phyloP scores from a whole-genome alignment of 2,888 invertebrate species.

The Mesopsocus fuscifrons region DNA sequence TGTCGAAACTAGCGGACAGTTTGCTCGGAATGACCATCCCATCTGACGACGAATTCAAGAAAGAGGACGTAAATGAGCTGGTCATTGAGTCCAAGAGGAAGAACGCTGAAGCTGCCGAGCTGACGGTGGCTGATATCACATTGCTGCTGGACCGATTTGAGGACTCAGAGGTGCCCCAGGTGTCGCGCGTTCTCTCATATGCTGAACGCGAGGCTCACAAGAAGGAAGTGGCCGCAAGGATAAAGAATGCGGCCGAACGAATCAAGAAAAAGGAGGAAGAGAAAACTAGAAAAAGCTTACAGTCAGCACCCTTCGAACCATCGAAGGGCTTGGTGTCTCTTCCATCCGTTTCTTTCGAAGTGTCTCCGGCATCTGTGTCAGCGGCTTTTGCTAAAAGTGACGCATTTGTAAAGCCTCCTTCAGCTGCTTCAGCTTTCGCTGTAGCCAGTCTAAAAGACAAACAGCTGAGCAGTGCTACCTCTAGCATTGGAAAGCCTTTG shows the following conservation, averaged over 20 bases:
- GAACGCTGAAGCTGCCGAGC: neutral
- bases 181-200: neutral
- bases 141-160: neutral
- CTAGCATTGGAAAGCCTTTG: too few species aligned
- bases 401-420: too few species aligned
- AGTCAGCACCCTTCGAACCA: too few species aligned
- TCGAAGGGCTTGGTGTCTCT: too few species aligned
- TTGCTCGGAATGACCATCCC: constrained; percentile 17
- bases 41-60: constrained; percentile 1
- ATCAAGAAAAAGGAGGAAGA: neutral
- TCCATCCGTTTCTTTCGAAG: neutral
- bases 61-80: neutral
- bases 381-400: too few species aligned
- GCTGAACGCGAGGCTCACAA: neutral
- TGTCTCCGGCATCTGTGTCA: constrained; percentile 5
- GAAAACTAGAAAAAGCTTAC: too few species aligned
- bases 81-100: neutral
- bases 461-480: too few species aligned
- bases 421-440: too few species aligned
- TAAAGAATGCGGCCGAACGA: neutral
- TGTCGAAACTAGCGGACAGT: constrained; percentile 19
- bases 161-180: neutral
- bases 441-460: too few species aligned
- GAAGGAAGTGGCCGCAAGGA: neutral
- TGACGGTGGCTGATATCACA: neutral